Evolutionary conservation across 2,888 invertebrate species (phyloP).

Genomic region (Alloplasta piceator): DNA sequence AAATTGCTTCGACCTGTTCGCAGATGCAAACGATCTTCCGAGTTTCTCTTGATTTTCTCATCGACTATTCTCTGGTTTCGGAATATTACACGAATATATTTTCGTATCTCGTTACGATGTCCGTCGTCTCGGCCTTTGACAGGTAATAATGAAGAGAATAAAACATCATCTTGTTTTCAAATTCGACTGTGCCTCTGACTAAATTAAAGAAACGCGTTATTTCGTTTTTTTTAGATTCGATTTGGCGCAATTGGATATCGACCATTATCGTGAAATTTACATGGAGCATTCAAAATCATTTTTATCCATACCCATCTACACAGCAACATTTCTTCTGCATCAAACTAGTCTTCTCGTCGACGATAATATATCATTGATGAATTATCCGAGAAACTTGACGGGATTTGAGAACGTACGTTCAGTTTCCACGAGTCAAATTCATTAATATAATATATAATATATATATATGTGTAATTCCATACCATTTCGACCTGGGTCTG

Average conservation of each 20-base stretch:
- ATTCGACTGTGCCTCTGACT: too few relatives aligned
- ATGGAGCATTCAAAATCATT: conserved; percentile 73
- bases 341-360: conserved; percentile 73
- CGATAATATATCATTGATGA: conserved; percentile 72
- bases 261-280: conserved; percentile 76
- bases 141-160: conserved; percentile 69
- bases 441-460: conserved; percentile 66
- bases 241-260: conserved; percentile 74
- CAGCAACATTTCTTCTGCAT: conserved; percentile 77
- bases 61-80: conserved; percentile 72
- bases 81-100: conserved; percentile 78
- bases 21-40: conserved; percentile 76
- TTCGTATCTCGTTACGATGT: conserved; percentile 76
- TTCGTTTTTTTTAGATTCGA: conserved; percentile 75
- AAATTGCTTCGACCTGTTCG: conserved; percentile 40
- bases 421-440: conserved; percentile 11
- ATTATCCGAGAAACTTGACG: conserved; percentile 67
- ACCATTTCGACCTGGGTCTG: too few relatives aligned
- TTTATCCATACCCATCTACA: conserved; percentile 77
- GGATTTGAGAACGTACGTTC: conserved; percentile 54
- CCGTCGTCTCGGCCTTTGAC: conserved; percentile 77
- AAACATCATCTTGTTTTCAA: too few relatives aligned
- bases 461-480: too few relatives aligned
- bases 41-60: conserved; percentile 71
- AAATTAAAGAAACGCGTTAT: too few relatives aligned